phyloP scores from a whole-genome alignment of 2,888 invertebrate genomes.

The Hemistola chrysoprasaria region DNA sequence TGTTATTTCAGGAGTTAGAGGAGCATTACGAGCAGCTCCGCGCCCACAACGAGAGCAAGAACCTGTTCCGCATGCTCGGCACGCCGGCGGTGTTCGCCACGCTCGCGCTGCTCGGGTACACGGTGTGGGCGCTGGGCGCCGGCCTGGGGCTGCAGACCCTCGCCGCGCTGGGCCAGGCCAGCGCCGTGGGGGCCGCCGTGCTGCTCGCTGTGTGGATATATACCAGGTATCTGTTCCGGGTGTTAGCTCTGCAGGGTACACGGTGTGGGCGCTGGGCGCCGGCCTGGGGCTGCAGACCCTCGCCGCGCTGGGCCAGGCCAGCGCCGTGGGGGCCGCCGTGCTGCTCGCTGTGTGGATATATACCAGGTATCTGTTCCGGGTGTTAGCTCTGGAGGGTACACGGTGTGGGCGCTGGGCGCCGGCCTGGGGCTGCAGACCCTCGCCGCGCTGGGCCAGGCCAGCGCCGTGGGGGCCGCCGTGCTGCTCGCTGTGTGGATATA shows the following conservation, averaged over 20 bases:
- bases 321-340: no score
- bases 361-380: no score
- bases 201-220: conserved; percentile 93
- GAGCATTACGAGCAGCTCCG: conserved; percentile 91
- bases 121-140: conserved; percentile 90
- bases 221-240: conserved; percentile 88
- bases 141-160: conserved; percentile 89
- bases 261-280: background rate
- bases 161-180: conserved; percentile 88
- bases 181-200: conserved; percentile 88
- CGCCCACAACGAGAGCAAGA: conserved; percentile 98
- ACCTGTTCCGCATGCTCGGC: conserved; percentile 96
- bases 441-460: conserved; percentile 88
- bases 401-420: no score
- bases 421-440: conserved; percentile 81
- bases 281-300: no score
- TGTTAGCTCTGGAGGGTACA: no score
- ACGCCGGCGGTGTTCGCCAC: conserved; percentile 95
- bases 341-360: no score
- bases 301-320: no score
- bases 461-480: conserved; percentile 88
- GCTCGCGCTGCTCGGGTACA: conserved; percentile 91
- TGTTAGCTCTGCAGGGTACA: no score
- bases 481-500: conserved; percentile 96
- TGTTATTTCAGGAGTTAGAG: conserved; percentile 87